phyloP scores from a whole-genome alignment of 2,888 invertebrate species.

The Epirrhoe alternata region DNA sequence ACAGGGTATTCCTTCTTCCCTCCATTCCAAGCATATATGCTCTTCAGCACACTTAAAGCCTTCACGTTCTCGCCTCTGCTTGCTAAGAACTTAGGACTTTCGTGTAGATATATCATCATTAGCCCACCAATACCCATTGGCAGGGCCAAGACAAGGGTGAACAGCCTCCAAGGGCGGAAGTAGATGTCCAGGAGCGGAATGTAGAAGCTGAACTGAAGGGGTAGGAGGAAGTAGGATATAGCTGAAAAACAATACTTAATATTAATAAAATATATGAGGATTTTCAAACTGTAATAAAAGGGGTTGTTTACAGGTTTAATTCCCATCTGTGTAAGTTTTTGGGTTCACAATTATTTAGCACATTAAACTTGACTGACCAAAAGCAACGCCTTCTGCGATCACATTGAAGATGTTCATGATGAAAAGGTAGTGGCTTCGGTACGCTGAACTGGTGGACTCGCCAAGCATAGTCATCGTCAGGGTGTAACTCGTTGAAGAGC shows the following conservation, averaged over 20 bases:
- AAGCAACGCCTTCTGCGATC: conserved; percentile 50
- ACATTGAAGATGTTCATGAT: conserved; percentile 53
- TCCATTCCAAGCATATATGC: conserved; percentile 57
- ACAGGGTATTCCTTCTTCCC: conserved; percentile 60
- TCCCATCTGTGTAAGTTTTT: too few relatives aligned
- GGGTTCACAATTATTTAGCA: too few relatives aligned
- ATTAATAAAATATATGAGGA: too few relatives aligned
- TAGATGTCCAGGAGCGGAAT: conserved; percentile 71
- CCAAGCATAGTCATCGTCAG: conserved; percentile 79
- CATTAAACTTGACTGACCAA: conserved; percentile 40
- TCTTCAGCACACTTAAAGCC: conserved; percentile 75
- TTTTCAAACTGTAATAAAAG: too few relatives aligned
- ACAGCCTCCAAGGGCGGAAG: conserved; percentile 89
- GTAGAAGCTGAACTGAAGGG: conserved; percentile 70
- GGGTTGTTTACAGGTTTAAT: too few relatives aligned
- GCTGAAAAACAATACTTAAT: conserved; percentile 70
- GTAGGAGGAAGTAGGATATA: conserved; percentile 87
- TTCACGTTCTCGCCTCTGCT: conserved; percentile 83
- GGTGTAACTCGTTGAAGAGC: conserved; percentile 62
- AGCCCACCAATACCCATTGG: conserved; percentile 79
- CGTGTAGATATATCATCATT: conserved; percentile 85
- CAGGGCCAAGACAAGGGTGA: conserved; percentile 75
- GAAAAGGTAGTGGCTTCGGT: conserved; percentile 55
- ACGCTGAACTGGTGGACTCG: conserved; percentile 64
- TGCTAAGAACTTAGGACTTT: conserved; percentile 90